Evolutionary conservation across 2,113 vertebrate genomes (phyloP), one percentile per base, ranked within the genome.

Genomic region (Zosterops hypoxanthus): DNA sequence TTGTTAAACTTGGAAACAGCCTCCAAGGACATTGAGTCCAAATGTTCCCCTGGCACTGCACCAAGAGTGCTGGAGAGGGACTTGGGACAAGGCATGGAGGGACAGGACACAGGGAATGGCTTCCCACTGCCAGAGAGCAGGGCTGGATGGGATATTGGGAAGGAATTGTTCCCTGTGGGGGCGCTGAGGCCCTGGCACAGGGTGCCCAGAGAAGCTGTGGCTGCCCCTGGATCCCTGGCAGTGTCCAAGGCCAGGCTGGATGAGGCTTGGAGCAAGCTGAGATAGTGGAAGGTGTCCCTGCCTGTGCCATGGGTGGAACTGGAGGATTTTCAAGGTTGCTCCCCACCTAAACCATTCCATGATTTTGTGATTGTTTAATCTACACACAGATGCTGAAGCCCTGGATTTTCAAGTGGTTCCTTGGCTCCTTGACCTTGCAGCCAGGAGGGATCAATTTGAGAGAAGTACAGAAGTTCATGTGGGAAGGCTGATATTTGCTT

Each of bases 141-240:
- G 23, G 55, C 0, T 33, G 0, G 55, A 5, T 61, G 84, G 63
- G 22, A 33, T 19, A 8, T 15, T 60, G 46, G 72, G 64, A 4
- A 19, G 53, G 72, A 77, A 44, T 52, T 68, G 0, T 0, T 76
- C 1, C 1, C 61, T 68, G 44, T 0, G 44, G 31, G 36, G 25
- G 34, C 14, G 52, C 7, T 0, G 0, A 42, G 46, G 12, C 15
- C 28, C 50, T 65, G 60, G 52, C 60, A 65, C 70, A 41, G 82
- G 33, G 15, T 75, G 20, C 44, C 52, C 71, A 66, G 34, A 50
- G 71, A 0, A 52, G 36, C 53, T 77, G 72, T 9, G 53, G 52
- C 52, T 85, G 70, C 20, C 11, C 52, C 34, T 75, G 60, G 29
- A 52, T 86, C 53, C 53, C 61, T 59, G 71, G 36, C 0, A 52